Evolutionary conservation across 1,140 invertebrate species (phyloP), one percentile per base, ranked within the genome.

Genomic region (Samia ricini): DNA sequence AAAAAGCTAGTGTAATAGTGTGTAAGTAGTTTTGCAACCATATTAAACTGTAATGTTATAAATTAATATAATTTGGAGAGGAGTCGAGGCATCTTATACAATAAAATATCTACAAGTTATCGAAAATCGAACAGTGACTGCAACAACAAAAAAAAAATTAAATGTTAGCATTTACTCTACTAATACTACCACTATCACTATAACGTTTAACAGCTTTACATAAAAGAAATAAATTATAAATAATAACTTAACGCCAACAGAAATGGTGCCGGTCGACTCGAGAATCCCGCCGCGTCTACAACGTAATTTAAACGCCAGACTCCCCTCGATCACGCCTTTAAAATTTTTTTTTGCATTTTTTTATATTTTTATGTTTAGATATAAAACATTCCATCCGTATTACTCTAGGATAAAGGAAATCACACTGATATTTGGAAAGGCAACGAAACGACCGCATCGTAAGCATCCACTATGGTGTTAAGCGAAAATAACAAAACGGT

Each of bases 361-460:
- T 15, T 42, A 15, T 12, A 12, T 42, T 42, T 42, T 15, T 42
- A 15, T 12, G 15, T 42, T 42, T 42, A 42, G 2, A 42, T 42
- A 42, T 80, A 77, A 83, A 88, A 88, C 83, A 88, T 86, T 87
- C 81, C 83, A 84, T 84, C 81, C 74, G 73, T 88, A 81, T 79
- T 74, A 75, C 77, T 72, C 77, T 85, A 83, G 71, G 66, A 79
- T 76, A 84, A 86, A 79, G 72, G 72, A 85, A 88, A 84, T 82
- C 84, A 86, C 83, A 86, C 84, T 77, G 83, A 88, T 85, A 87
- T 83, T 87, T 87, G 60, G 79, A 85, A 88, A 88, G 85, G 81
- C 78, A 82, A 88, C 83, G 81, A 85, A 83, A 88, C 83, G 83
- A 84, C 82, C 82, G 79, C 77, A 83, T 83, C 82, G 78, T 78